These are phyloP conservation scores for Corynorhinus townsendii DNA, from an alignment of 2,113 vertebrate species.

Conservation along the genomic window DNA sequence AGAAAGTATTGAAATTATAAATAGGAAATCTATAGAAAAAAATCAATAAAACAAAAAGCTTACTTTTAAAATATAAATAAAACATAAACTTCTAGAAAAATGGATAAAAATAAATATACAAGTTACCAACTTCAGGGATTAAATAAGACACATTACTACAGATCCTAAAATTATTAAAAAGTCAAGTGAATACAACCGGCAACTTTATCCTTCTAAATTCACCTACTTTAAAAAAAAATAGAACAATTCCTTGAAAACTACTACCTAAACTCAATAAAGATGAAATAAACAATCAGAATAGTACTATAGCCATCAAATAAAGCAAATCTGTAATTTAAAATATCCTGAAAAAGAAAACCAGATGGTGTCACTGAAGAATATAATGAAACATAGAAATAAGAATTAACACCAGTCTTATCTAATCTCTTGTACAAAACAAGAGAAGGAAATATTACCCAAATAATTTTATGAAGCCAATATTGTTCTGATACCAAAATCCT, in stretches of 20 bases:
- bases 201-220: background rate
- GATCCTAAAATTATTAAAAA: background rate
- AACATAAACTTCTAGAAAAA: background rate
- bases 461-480: background rate
- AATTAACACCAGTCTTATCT: background rate
- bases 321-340: constrained; percentile 16
- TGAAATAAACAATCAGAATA: background rate
- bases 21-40: background rate
- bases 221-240: background rate
- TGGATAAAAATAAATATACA: background rate
- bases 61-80: background rate
- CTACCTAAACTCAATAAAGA: background rate
- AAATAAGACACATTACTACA: background rate
- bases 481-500: background rate
- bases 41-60: background rate
- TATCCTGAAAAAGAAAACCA: background rate
- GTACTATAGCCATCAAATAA: background rate
- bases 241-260: background rate
- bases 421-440: background rate
- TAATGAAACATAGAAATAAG: background rate
- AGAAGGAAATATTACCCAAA: background rate
- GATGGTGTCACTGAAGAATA: background rate
- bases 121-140: background rate
- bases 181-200: background rate
- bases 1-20: background rate